Evolutionary conservation across 2,888 invertebrate species (phyloP).

Genomic region (Empis stercorea): DNA sequence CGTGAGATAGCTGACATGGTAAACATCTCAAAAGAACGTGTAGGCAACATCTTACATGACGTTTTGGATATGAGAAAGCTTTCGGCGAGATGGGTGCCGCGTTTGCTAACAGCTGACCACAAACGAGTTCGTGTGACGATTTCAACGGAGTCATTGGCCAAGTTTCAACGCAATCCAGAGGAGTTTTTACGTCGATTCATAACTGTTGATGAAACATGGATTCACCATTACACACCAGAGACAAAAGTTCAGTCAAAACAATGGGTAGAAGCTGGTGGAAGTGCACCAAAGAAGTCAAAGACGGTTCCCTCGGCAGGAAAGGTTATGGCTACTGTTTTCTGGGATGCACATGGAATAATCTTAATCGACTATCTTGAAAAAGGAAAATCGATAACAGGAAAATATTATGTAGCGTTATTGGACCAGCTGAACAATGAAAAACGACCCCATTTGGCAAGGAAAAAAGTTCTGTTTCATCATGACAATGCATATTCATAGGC

Average conservation of each 20-base stretch:
- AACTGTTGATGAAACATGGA: conserved; percentile 28
- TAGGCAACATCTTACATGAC: conserved; percentile 18
- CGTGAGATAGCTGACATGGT: conserved; percentile 21
- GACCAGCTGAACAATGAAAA: background rate
- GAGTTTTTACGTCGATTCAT: conserved; percentile 24
- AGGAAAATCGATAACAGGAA: conserved; percentile 4
- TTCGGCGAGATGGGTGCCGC: conserved; percentile 25
- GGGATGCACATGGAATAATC: conserved; percentile 5
- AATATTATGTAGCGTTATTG: conserved; percentile 4
- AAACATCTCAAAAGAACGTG: conserved; percentile 11
- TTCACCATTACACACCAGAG: conserved; percentile 23
- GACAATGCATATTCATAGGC: no score
- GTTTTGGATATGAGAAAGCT: conserved; percentile 22
- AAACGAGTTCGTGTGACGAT: conserved; percentile 18
- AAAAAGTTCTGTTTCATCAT: no score
- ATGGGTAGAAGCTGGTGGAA: conserved; percentile 2
- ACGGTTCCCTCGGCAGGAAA: conserved; percentile 2
- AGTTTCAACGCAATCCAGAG: conserved; percentile 21
- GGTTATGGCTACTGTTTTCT: no score
- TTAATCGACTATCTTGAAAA: conserved; percentile 7
- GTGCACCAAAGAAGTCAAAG: conserved; percentile 3
- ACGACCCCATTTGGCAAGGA: no score
- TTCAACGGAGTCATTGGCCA: conserved; percentile 20
- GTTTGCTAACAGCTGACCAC: conserved; percentile 22
- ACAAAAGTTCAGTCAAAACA: conserved; percentile 15